A percentile compares a stretch with the other conserved stretches of the same genome.
Conservation (phyloP, 1,140 invertebrate genomes). For the Drosophila parabipectinata region DNA sequence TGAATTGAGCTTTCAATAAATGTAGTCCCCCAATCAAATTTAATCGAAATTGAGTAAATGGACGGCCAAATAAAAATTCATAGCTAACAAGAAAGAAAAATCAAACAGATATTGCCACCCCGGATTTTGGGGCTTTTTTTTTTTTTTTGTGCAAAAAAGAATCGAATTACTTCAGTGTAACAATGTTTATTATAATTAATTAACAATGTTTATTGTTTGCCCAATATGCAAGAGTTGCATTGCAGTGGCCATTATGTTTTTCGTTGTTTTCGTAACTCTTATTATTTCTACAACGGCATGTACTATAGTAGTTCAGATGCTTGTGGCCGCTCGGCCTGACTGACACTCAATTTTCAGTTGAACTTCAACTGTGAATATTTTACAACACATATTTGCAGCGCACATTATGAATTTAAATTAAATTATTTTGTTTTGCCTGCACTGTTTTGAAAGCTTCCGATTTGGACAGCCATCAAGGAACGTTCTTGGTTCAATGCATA, state of each 20-base stretch:
- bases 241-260: constrained; percentile 29
- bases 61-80: constrained; percentile 58
- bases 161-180: too few relatives aligned
- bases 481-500: constrained; percentile 29
- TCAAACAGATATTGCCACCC: constrained; percentile 7
- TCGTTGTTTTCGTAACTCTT: constrained; percentile 26
- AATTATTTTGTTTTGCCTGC: constrained; percentile 34
- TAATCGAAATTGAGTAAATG: constrained; percentile 59
- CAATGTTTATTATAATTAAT: too few relatives aligned
- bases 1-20: constrained; percentile 8
- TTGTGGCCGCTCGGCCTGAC: constrained; percentile 36
- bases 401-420: constrained; percentile 63
- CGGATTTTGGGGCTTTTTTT: neutral
- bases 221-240: constrained; percentile 43
- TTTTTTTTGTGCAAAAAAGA: constrained; percentile 19
- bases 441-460: neutral
- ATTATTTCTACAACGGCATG: too few relatives aligned
- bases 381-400: constrained; percentile 46
- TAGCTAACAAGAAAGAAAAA: constrained; percentile 51
- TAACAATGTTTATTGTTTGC: constrained; percentile 62
- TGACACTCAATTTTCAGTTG: constrained; percentile 51
- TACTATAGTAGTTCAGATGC: constrained; percentile 14
- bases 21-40: constrained; percentile 32
- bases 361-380: constrained; percentile 43
- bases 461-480: constrained; percentile 4